Evolutionary conservation across 1,140 invertebrate genomes (phyloP).

Genomic region (Cherax destructor): DNA sequence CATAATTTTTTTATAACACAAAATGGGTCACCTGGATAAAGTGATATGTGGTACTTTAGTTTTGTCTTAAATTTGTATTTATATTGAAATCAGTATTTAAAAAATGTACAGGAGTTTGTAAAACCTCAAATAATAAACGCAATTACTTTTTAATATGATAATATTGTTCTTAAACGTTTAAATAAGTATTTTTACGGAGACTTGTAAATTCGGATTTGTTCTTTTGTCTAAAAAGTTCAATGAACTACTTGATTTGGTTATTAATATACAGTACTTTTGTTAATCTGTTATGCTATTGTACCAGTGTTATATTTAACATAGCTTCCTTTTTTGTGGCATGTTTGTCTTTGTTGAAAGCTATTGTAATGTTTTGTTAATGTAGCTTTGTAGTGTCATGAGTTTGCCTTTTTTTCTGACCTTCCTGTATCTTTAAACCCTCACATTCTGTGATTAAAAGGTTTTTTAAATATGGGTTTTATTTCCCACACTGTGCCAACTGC

Average conservation of each 20-base stretch:
- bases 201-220: no score
- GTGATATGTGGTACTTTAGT: not conserved
- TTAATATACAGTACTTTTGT: no score
- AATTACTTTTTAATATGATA: not conserved
- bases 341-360: constrained; percentile 21
- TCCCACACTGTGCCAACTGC: not conserved
- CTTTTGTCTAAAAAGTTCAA: no score
- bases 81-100: constrained; percentile 7
- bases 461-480: not conserved
- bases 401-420: constrained; percentile 21
- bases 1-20: not conserved
- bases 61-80: not conserved
- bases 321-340: not conserved
- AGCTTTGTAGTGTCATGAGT: constrained; percentile 11
- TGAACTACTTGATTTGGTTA: no score
- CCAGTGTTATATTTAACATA: not conserved
- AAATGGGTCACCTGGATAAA: not conserved
- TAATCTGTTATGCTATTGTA: not conserved
- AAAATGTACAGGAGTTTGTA: not conserved
- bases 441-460: constrained; percentile 34
- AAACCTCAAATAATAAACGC: not conserved
- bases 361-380: not conserved
- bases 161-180: not conserved
- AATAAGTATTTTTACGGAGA: no score
- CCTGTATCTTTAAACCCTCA: constrained; percentile 30